A percentile compares a stretch with the other conserved stretches of the same genome.
Evolutionary conservation across 2,797 vertebrate species (phyloP).

Genomic region (Poecilia wingei): DNA sequence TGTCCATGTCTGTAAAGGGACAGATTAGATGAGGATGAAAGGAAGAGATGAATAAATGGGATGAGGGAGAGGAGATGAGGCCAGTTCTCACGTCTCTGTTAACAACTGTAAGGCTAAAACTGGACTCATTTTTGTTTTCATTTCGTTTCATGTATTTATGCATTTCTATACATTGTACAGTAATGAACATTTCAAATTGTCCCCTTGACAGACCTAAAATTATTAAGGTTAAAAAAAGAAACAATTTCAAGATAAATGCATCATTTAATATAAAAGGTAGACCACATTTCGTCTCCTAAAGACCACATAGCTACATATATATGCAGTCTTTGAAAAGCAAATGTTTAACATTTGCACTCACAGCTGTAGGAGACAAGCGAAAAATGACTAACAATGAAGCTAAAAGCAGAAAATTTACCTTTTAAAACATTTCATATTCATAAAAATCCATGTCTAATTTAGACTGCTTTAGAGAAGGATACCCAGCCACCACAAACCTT

Average conservation of each 20-base stretch:
- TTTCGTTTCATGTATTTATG: neutral
- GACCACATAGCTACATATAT: neutral
- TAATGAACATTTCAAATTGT: neutral
- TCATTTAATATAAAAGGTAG: too few relatives aligned
- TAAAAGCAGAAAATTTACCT: neutral
- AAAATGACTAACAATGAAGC: neutral
- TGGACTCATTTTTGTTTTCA: neutral
- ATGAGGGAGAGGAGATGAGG: neutral
- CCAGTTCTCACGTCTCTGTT: neutral
- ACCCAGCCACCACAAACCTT: neutral
- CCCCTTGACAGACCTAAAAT: too few relatives aligned
- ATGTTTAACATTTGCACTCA: neutral
- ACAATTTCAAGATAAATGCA: neutral
- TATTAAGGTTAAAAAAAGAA: too few relatives aligned
- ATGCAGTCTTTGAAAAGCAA: neutral
- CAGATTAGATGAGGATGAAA: conserved; percentile 30
- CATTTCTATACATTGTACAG: neutral
- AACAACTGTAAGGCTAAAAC: neutral
- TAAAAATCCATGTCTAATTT: neutral
- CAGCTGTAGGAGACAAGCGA: neutral
- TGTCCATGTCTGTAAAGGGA: conserved; percentile 30
- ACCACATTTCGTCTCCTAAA: neutral
- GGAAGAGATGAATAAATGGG: neutral
- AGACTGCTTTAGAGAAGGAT: neutral
- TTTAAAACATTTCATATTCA: neutral